Evolutionary conservation across 2,113 vertebrate genomes (phyloP), one percentile per base, ranked within the genome.

Genomic region (Penelope pileata): DNA sequence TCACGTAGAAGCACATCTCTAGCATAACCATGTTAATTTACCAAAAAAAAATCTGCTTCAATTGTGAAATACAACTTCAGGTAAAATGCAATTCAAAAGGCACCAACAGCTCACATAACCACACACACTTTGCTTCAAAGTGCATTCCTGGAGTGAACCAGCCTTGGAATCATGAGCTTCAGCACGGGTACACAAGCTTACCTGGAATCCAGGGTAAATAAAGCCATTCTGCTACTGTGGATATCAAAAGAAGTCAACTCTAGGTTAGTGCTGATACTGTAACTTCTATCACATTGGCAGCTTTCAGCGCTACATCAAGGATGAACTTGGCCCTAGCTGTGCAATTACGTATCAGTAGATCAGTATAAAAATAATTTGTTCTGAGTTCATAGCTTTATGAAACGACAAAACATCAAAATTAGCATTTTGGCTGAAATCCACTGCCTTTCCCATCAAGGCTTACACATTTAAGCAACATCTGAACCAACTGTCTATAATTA

Each of bases 341-440:
- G 67, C 26, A 79, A 95, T 92, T 94, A 77, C 7, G 0, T 88
- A 95, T 64, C 92, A 84, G 82, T 59, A 91, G 42, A 88, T 59
- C 89, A 63, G 84, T 58, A 94, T 32, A 93, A 94, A 97, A 95
- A 92, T 95, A 79, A 95, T 90, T 96, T 96, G 69, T 83, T 92
- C 93, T 54, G 81, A 94, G 93, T 95, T 96, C 78, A 86, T 62
- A 83, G 91, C 85, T 95, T 95, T 83, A 88, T 75, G 83, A 96
- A 96, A 95, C 69, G 91, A 96, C 91, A 97, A 93, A 93, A 80
- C 48, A 83, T 84, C 93, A 96, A 90, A 93, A 97, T 97, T 96
- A 96, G 90, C 95, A 97, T 91, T 96, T n/a, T 98, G 98, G 97
- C 94, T 42, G n/a, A 94, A 94, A 97, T 95, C 96, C 97, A 97